Evolutionary conservation across 1,140 invertebrate genomes (phyloP), one percentile per base, ranked within the genome.

Genomic region (Zaprionus africanus): DNA sequence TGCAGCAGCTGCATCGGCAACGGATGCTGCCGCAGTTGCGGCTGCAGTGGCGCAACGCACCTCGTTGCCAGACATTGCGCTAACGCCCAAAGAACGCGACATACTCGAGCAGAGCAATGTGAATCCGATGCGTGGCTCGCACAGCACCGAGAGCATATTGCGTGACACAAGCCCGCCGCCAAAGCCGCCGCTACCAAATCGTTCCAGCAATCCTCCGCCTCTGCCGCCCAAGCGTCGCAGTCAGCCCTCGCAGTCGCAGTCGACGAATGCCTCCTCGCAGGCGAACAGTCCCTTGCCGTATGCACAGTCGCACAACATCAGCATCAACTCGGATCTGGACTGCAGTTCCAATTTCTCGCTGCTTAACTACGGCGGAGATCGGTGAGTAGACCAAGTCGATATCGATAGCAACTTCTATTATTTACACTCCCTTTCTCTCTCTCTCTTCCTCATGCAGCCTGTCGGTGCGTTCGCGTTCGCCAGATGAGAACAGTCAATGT

Each of bases 181-280:
- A 4, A 98, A 98, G 93, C 97, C 97, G 51, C 97, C 97, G 51
- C 93, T 97, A 76, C 96, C 96, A 58, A 94, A 95, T 81, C 94
- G 91, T 31, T 64, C 75, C 26, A 86, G 76, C 57, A 94, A 92
- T 72, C 96, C 96, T 24, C 96, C 96, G 72, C 96, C 96, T 11
- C 90, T 97, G 60, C 96, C 96, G n/a, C 96, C 96, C 24, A 97
- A 97, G 92, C 94, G 95, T 86, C 94, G 94, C 86, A 93, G 93
- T 54, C 86, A 93, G 49, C 90, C 79, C 17, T 81, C 90, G 24
- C 93, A 75, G 49, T 54, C 9, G 49, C 54, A n/a, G n/a, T 31
- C 28, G 31, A 26, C 28, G 26, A 59, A 58, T 43, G 4, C 31
- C 57, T 82, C 78, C 24, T 85, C 88, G 19, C 78, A 84, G 72